These are phyloP conservation scores for Hemithea aestivaria DNA, from an alignment of 2,888 invertebrate species.

Conservation along the genomic window DNA sequence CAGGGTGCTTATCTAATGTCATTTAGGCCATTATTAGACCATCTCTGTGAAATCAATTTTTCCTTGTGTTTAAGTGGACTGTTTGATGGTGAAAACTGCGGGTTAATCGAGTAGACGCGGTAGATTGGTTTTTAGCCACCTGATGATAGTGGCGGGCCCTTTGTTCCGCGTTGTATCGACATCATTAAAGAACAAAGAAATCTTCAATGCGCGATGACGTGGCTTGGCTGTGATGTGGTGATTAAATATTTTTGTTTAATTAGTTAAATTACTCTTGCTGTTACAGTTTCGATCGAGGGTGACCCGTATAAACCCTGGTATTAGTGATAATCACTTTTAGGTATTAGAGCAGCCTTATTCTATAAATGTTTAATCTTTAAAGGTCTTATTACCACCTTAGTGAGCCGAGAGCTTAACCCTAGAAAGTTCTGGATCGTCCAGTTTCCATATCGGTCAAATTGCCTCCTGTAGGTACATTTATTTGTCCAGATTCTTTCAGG, in stretches of 20 bases:
- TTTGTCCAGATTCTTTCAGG: slow-evolving; percentile 34
- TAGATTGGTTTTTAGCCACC: slow-evolving; percentile 39
- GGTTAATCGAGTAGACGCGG: slow-evolving; percentile 37
- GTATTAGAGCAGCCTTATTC: slow-evolving; percentile 12
- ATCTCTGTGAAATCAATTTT: slow-evolving; percentile 34
- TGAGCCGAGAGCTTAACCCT: slow-evolving; percentile 16
- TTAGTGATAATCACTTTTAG: slow-evolving; percentile 13
- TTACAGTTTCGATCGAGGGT: slow-evolving; percentile 4
- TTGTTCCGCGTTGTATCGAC: too few relatives aligned
- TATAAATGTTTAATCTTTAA: slow-evolving; percentile 14
- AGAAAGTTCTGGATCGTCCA: slow-evolving; percentile 18
- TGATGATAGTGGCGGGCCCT: slow-evolving; percentile 31
- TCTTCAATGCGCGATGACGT: too few relatives aligned
- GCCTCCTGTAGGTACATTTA: slow-evolving; percentile 22
- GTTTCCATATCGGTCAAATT: slow-evolving; percentile 9
- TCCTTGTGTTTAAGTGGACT: slow-evolving; percentile 35
- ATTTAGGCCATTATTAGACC: slow-evolving; percentile 27
- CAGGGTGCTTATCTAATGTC: slow-evolving; percentile 27
- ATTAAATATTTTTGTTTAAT: too few relatives aligned
- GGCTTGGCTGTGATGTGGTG: too few relatives aligned
- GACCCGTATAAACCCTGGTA: slow-evolving; percentile 3
- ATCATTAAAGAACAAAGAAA: too few relatives aligned
- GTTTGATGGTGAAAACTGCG: slow-evolving; percentile 26
- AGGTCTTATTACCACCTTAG: slow-evolving; percentile 12
- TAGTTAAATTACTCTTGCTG: slow-evolving; percentile 16